Evolutionary conservation across 2,797 vertebrate genomes (phyloP), one percentile per base, ranked within the genome.

Genomic region (Ctenosaura bakeri): DNA sequence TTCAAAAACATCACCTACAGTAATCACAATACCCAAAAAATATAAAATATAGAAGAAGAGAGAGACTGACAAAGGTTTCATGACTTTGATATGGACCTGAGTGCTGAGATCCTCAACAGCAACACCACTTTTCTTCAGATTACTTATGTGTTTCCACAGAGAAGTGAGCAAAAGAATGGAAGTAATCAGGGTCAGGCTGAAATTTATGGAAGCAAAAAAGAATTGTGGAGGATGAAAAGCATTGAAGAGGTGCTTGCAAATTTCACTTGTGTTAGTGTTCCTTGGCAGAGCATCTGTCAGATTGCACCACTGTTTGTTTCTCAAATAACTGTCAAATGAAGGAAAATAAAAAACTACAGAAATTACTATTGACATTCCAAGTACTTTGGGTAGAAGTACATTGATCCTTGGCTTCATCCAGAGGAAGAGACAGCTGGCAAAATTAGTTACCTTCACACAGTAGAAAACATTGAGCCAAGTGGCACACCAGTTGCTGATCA

Each of bases 251-350:
- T 38, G 13, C 13, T 56, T 14, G 14, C 56, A 56, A 56, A 56
- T 14, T 0, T 56, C 56, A 56, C 12, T 10, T 12, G 24, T 74
- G 29, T 22, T 64, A 38, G 26, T 18, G 22, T 64, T 64, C 74
- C 9, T 62, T 84, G 8, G 32, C n/a, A 52, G 91, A 50, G 91
- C 93, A 80, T 93, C 42, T 88, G 88, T 90, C 91, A 22, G 3
- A 88, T 90, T 46, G 94, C 38, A 92, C 91, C 91, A 32, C 89
- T 85, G 73, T 91, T 92, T 90, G 20, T 35, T 10, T 78, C 16
- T 8, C 10, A 6, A 76, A 2, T 5, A 12, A 8, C 0, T 7
- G 22, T 29, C 1, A 14, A 62, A 0, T 13, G 38, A 16, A 50
- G n/a, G 59, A 78, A 64, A 0, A 20, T 4, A 84, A 7, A 50